These are phyloP conservation scores for Ctenoplectra terminalis DNA, from an alignment of 1,140 invertebrate species.

Conservation along the genomic window DNA sequence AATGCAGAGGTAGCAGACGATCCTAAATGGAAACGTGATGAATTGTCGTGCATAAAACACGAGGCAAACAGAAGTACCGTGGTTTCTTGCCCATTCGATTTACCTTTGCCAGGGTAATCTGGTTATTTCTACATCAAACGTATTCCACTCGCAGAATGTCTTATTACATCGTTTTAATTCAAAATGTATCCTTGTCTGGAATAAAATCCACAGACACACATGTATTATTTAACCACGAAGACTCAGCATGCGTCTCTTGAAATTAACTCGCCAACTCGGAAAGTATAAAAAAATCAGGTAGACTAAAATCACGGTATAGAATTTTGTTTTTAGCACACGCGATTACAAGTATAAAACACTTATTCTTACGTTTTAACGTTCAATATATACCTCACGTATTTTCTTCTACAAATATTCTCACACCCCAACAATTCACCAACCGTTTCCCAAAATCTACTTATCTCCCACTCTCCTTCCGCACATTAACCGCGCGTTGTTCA, in stretches of 20 bases:
- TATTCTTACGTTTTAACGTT: no score
- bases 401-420: no score
- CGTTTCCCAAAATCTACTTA: background rate
- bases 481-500: background rate
- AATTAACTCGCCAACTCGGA: no score
- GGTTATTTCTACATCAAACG: background rate
- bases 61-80: background rate
- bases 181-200: background rate
- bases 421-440: background rate
- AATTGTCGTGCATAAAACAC: background rate
- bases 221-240: no score
- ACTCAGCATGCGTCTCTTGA: no score
- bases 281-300: no score
- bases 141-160: background rate
- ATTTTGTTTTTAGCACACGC: no score
- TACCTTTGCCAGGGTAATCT: background rate
- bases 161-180: background rate
- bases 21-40: background rate
- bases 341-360: no score
- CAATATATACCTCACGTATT: no score
- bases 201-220: no score
- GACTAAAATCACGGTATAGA: no score
- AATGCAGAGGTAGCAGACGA: no score
- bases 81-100: background rate
- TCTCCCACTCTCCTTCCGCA: background rate